phyloP scores from a whole-genome alignment of 2,113 vertebrate genomes.

The Pedionomus torquatus region DNA sequence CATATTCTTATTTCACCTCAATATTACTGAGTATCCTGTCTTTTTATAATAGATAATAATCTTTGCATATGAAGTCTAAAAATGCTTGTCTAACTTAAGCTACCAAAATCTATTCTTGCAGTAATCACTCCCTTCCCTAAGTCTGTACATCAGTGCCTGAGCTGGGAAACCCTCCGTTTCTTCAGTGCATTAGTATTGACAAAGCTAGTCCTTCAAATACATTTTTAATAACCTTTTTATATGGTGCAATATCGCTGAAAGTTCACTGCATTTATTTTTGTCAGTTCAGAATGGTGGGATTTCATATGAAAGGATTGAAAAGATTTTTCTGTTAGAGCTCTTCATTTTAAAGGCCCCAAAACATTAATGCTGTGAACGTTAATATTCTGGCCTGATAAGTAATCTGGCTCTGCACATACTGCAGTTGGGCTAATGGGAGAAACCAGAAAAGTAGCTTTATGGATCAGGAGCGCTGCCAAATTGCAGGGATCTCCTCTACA shows the following conservation, averaged over 20 bases:
- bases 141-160: slow-evolving; percentile 19
- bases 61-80: slow-evolving; percentile 67
- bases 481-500: background rate
- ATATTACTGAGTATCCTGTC: background rate
- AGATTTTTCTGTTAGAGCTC: slow-evolving; percentile 4
- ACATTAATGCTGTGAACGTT: background rate
- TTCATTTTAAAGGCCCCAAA: slow-evolving; percentile 8
- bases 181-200: slow-evolving; percentile 57
- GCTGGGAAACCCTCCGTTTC: slow-evolving; percentile 45
- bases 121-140: slow-evolving; percentile 60
- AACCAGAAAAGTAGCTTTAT: background rate
- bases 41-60: slow-evolving; percentile 23
- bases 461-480: background rate
- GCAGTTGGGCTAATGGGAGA: background rate
- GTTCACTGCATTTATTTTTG: slow-evolving; percentile 46
- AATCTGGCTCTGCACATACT: slow-evolving; percentile 14
- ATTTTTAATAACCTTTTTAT: slow-evolving; percentile 60
- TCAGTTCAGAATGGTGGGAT: background rate
- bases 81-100: slow-evolving; percentile 64
- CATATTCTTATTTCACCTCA: slow-evolving; percentile 7
- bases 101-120: slow-evolving; percentile 70
- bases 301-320: background rate
- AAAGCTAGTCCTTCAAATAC: slow-evolving; percentile 44
- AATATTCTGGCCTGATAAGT: slow-evolving; percentile 18
- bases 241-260: slow-evolving; percentile 28